Evolutionary conservation across 1,140 invertebrate species (phyloP).

Genomic region (Ladona fulva): DNA sequence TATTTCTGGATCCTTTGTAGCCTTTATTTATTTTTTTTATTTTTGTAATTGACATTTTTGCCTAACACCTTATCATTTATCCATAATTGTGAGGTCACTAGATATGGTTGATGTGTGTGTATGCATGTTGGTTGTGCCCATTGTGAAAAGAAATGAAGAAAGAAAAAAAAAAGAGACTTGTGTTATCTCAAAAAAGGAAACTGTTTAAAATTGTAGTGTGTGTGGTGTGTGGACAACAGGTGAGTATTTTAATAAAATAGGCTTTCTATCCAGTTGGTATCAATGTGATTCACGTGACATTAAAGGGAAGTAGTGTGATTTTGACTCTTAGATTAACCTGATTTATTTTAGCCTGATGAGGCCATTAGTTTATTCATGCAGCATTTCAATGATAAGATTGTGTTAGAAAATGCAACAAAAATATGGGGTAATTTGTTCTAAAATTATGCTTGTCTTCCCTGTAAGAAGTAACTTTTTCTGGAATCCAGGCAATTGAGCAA

Average conservation of each 20-base stretch:
- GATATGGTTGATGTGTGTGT: not conserved
- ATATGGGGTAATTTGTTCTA: not conserved
- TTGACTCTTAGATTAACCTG: not conserved
- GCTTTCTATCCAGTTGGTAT: not conserved
- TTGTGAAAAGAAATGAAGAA: not conserved
- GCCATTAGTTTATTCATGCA: not conserved
- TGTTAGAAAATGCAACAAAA: not conserved
- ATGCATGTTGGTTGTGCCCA: not conserved
- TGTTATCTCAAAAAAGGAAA: not conserved
- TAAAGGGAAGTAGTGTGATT: not conserved
- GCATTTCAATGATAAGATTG: not conserved
- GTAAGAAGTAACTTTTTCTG: not conserved
- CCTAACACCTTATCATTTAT: not conserved
- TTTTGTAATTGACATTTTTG: conserved; percentile 1
- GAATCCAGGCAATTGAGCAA: not conserved
- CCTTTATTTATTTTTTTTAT: not conserved
- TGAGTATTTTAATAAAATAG: conserved; percentile 8
- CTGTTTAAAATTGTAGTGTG: not conserved
- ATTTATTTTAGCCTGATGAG: not conserved
- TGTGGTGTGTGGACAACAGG: conserved; percentile 1
- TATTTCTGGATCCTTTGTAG: not conserved
- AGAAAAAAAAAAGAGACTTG: not conserved
- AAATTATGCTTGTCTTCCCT: not conserved
- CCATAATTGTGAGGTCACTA: not conserved
- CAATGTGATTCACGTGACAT: not conserved